Base-by-base conservation (phyloP, 1,140 invertebrate species). In the Melipona quadrifasciata region DNA sequence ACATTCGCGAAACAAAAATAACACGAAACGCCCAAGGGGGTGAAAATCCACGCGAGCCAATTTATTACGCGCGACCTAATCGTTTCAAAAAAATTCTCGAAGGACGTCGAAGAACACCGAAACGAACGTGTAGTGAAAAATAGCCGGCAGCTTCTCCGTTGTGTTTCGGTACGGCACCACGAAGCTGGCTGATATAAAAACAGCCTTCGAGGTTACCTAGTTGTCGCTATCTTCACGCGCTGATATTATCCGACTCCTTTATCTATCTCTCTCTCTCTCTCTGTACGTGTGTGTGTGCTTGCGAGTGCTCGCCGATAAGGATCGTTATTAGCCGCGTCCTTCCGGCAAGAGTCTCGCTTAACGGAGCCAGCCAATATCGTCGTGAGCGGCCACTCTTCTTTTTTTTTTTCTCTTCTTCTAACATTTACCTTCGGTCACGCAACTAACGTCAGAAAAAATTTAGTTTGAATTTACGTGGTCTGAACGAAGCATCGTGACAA, bases 241-340 rank as follows among this genome's bases (percentile, higher is more conserved):
- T 57, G 64, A 82, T 86, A 82, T 74, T 79, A 86, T 81, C 82
- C 64, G 16, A 14, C 65, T 78, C 27, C 21, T 78, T 57, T 83
- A 6, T 39, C 5, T 39, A 5, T 39, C 39, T 39, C 39, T 86
- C 74, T 24, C 34, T n/a, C 27, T 86, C 73, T 24, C 34, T n/a
- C 27, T 76, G 51, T 53, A 5, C 6, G 10, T 11, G 31, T 31
- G 31, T 31, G 31, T 71, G 31, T 21, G 10, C 72, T 39, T n/a
- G 47, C 58, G 70, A 68, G 31, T 31, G 6, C 24, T 53, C 14
- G 31, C 14, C 21, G 51, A 87, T 78, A 79, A 80, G 39, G n/a
- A 80, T 87, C 82, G 34, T 80, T 84, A 87, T 75, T 53, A 74
- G 72, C 39, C 10, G 58, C 24, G 61, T 82, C 71, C 84, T 87